phyloP scores from a whole-genome alignment of 2,888 invertebrate species.

The Amiota mariae region DNA sequence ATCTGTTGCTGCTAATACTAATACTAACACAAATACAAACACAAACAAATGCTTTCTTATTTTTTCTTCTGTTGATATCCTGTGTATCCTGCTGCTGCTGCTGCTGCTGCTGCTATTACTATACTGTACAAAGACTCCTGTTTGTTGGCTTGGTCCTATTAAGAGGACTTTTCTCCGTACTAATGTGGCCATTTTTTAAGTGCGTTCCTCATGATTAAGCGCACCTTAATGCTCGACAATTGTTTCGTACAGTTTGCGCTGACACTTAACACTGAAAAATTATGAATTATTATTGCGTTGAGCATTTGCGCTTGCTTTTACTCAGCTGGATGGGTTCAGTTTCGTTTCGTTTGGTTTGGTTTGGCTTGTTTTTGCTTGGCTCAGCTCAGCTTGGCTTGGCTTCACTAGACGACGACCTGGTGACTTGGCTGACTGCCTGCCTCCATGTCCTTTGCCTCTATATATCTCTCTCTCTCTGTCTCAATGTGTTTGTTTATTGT shows the following conservation, averaged over 20 bases:
- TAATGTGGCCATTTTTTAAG: conserved; percentile 38
- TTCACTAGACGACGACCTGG: background rate
- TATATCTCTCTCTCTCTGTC: background rate
- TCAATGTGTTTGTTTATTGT: background rate
- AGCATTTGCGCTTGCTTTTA: background rate
- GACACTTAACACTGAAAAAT: conserved; percentile 67
- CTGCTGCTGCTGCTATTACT: background rate
- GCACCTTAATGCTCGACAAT: conserved; percentile 59
- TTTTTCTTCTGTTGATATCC: no score
- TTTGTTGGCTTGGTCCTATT: background rate
- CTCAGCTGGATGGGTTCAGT: conserved; percentile 33
- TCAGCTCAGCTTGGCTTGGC: conserved; percentile 21
- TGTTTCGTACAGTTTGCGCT: conserved; percentile 53
- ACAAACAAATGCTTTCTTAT: no score
- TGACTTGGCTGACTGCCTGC: conserved; percentile 4
- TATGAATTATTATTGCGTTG: conserved; percentile 64
- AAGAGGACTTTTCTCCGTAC: background rate
- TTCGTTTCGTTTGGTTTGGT: background rate
- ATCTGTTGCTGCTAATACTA: no score
- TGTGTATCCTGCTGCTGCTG: background rate
- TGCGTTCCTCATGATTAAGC: conserved; percentile 57
- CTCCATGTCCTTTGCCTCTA: background rate
- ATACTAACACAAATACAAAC: no score
- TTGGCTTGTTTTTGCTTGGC: conserved; percentile 22
- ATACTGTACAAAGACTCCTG: background rate